Percentiles rank a stretch among this genome's conserved stretches.
phyloP scores from a whole-genome alignment of 1,140 invertebrate species.

The Trachymyrmex cornetzi region DNA sequence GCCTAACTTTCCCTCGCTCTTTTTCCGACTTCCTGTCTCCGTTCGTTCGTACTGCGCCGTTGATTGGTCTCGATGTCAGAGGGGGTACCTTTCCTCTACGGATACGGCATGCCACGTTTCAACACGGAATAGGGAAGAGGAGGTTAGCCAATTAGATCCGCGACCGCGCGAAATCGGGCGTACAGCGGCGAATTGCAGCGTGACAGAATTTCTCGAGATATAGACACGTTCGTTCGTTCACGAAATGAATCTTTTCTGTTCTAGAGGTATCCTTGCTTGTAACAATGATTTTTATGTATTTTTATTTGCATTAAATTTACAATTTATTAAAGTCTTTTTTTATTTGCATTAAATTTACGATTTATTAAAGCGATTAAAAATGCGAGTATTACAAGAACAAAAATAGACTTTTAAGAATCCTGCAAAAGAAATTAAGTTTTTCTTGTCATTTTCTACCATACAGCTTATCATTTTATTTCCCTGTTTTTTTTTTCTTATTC shows the following conservation, averaged over 20 bases:
- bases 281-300: background rate
- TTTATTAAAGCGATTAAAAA: background rate
- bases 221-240: constrained; percentile 25
- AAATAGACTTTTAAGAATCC: background rate
- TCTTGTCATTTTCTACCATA: background rate
- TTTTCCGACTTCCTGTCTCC: constrained; percentile 62
- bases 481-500: background rate
- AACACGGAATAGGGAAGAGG: constrained; percentile 24
- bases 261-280: background rate
- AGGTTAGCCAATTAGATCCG: constrained; percentile 66
- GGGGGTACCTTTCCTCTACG: constrained; percentile 60
- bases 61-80: constrained; percentile 70
- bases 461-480: background rate
- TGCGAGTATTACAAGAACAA: background rate
- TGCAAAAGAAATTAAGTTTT: background rate
- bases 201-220: constrained; percentile 60
- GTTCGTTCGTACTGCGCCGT: constrained; percentile 47
- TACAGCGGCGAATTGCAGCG: constrained; percentile 45
- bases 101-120: constrained; percentile 59
- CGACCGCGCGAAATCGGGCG: constrained; percentile 66
- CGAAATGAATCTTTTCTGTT: constrained; percentile 30
- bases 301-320: constrained; percentile 1
- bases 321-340: background rate
- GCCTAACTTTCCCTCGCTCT: constrained; percentile 66
- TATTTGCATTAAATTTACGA: background rate